Evolutionary conservation across 2,113 vertebrate genomes (phyloP), one percentile per base, ranked within the genome.

Genomic region (Malaclemys terrapin): DNA sequence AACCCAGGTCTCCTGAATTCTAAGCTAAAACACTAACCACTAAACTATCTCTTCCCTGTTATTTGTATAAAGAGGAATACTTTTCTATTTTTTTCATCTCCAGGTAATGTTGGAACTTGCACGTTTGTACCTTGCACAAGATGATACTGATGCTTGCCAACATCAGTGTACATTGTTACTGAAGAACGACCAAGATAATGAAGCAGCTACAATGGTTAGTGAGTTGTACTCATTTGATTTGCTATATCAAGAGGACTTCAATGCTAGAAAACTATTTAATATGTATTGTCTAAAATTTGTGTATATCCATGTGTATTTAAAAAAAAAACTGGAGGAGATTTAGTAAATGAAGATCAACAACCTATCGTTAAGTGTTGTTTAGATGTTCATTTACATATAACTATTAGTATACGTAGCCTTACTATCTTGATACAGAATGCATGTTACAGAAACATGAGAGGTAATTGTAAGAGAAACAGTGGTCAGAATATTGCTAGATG

Each of bases 21-120:
- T 54, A 65, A 42, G 42, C 59, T 52, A 83, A 24, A 91, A n/a
- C 79, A 93, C 3, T 6, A 76, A 87, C 42, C 56, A 85, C n/a
- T 83, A 5, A 92, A 35, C 50, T 35, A 82, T 42, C 27, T 80
- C 52, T 27, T 20, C 93, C 87, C 72, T 65, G 88, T 47, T 25
- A 92, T 19, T 89, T 82, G 88, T 27, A 54, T 79, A 31, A 65
- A 85, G 22, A 80, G 82, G 59, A 38, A 29, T 89, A 65, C 84
- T 95, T 95, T 78, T 20, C 2, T 35, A 49, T 84, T 59, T 85
- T 65, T 31, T 52, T 29, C 75, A 93, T 95, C 4, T 59, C 2
- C 88, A 99, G 99, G 99, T 99, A 79, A 99, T 99, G 99, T 84
- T 99, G 98, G 99, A 99, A 94, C 97, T 99, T 96, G 99, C 99